Conservation (phyloP, 2,888 invertebrate species). For the Hirtodrosophila histrioides region DNA sequence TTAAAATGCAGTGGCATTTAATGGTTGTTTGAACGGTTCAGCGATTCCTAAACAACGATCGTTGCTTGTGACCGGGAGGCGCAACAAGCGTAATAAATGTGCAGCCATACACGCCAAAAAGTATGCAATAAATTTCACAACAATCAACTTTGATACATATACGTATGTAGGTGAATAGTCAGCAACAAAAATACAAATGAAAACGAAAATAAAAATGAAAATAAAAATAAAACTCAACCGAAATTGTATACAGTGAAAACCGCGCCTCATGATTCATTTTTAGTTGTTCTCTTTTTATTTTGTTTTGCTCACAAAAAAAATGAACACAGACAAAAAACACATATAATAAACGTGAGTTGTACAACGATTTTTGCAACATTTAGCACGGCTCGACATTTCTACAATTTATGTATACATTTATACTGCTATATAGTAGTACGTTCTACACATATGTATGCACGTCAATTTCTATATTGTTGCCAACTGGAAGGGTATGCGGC, state of each 20-base stretch:
- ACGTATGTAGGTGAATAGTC: constrained; percentile 73
- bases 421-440: too few species aligned
- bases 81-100: constrained; percentile 81
- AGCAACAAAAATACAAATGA: constrained; percentile 26
- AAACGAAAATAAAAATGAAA: constrained; percentile 23
- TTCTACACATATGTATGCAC: too few species aligned
- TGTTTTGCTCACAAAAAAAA: constrained; percentile 9
- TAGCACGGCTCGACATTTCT: constrained; percentile 45
- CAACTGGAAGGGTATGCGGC: constrained; percentile 1
- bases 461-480: too few species aligned
- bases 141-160: constrained; percentile 80
- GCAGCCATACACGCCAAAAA: constrained; percentile 69
- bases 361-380: constrained; percentile 58
- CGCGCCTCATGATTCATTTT: constrained; percentile 66
- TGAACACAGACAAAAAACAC: constrained; percentile 28
- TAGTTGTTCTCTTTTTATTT: constrained; percentile 39
- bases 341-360: constrained; percentile 50
- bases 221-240: constrained; percentile 25
- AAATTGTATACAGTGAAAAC: constrained; percentile 46
- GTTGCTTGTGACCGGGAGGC: constrained; percentile 49
- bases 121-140: constrained; percentile 81
- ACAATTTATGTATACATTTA: constrained; percentile 41
- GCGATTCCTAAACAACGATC: constrained; percentile 65
- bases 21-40: constrained; percentile 76
- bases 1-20: constrained; percentile 66